These are phyloP conservation scores for Chlorocebus sabaeus DNA, from an alignment of 2,113 vertebrate species.

Conservation along the genomic window DNA sequence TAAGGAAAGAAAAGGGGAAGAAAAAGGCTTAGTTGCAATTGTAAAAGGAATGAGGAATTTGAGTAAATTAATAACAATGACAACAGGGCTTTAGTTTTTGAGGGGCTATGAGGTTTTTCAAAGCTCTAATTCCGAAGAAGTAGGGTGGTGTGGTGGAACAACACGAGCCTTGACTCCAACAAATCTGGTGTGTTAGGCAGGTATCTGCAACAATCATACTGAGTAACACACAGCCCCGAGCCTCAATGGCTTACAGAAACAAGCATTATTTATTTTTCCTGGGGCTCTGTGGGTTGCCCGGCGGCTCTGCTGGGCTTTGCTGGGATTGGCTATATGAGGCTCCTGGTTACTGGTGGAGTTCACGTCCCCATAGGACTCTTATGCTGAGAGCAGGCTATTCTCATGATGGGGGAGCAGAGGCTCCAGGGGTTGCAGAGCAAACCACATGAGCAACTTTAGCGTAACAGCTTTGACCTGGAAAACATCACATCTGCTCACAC, in stretches of 20 bases:
- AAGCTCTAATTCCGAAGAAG: neutral
- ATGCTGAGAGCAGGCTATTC: rapidly evolving
- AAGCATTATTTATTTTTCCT: rapidly evolving
- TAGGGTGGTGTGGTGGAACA: rapidly evolving
- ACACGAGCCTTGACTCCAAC: rapidly evolving
- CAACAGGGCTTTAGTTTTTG: neutral
- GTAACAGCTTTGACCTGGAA: neutral
- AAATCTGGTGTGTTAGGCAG: neutral
- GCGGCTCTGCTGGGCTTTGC: neutral
- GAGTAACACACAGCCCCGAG: too few species aligned
- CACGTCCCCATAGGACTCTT: rapidly evolving
- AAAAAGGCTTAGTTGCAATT: neutral
- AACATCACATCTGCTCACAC: neutral
- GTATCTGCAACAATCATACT: rapidly evolving
- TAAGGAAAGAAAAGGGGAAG: neutral
- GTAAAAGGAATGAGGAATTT: neutral
- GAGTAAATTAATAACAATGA: neutral
- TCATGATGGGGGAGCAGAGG: neutral
- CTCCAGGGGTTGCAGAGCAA: too few species aligned
- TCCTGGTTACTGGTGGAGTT: neutral
- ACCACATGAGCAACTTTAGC: rapidly evolving
- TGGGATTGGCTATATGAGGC: neutral
- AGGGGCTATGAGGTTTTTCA: neutral
- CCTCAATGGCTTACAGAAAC: rapidly evolving
- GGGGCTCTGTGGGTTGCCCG: rapidly evolving